Evolutionary conservation across 2,888 invertebrate genomes (phyloP).

Genomic region (Drosophila testacea): DNA sequence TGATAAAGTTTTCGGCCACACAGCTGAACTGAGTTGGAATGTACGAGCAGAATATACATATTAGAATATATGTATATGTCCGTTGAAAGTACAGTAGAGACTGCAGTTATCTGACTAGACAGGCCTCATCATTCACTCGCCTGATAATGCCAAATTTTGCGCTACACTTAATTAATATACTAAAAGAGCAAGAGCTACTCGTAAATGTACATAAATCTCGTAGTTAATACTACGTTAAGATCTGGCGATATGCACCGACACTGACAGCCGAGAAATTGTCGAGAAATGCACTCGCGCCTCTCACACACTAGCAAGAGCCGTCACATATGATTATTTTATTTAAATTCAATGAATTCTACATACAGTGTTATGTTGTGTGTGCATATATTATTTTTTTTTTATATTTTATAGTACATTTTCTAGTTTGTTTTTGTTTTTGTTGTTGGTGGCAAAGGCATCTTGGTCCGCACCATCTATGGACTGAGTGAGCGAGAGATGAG

Average conservation of each 20-base stretch:
- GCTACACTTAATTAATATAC: slow-evolving; percentile 68
- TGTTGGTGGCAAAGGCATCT: slow-evolving; percentile 35
- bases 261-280: slow-evolving; percentile 68
- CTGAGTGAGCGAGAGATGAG: slow-evolving; percentile 64
- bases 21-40: slow-evolving; percentile 8
- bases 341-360: slow-evolving; percentile 65
- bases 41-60: slow-evolving; percentile 1
- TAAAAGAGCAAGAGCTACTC: slow-evolving; percentile 32
- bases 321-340: slow-evolving; percentile 49
- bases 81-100: slow-evolving; percentile 15
- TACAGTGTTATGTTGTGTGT: slow-evolving; percentile 26
- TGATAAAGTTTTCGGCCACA: slow-evolving; percentile 50
- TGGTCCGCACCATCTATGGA: slow-evolving; percentile 81
- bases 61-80: not conserved
- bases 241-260: slow-evolving; percentile 58
- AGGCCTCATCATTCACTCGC: slow-evolving; percentile 27
- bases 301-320: slow-evolving; percentile 2
- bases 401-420: slow-evolving; percentile 13
- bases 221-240: slow-evolving; percentile 76
- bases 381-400: slow-evolving; percentile 13
- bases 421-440: slow-evolving; percentile 32
- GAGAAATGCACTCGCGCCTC: slow-evolving; percentile 45
- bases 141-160: slow-evolving; percentile 36
- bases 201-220: slow-evolving; percentile 59
- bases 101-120: slow-evolving; percentile 25